Evolutionary conservation across 2,888 invertebrate genomes (phyloP).

Genomic region (Chrysomela aeneicollis): DNA sequence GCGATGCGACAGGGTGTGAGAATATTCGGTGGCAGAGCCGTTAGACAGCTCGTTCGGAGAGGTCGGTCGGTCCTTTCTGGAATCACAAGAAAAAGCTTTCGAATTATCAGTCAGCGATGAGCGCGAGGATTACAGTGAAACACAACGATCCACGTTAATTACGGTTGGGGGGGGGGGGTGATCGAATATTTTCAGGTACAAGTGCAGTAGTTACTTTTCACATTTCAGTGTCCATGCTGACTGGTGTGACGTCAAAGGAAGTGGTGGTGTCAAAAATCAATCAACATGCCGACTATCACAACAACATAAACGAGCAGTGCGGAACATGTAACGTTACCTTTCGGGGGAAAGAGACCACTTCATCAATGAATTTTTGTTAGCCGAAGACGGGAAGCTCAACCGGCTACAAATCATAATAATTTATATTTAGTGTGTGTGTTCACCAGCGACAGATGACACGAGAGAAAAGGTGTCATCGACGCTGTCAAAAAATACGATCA

Average conservation of each 20-base stretch:
- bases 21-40: conserved; percentile 58
- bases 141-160: no score
- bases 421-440: neutral
- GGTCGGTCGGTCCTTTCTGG: conserved; percentile 69
- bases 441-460: neutral
- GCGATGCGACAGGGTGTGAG: conserved; percentile 55
- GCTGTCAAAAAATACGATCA: no score
- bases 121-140: no score
- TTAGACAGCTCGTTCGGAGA: conserved; percentile 59
- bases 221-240: neutral
- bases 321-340: conserved; percentile 54
- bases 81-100: conserved; percentile 23
- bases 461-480: no score
- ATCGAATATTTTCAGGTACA: conserved; percentile 15
- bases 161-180: no score
- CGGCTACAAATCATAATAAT: conserved; percentile 55
- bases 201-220: neutral
- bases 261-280: conserved; percentile 18
- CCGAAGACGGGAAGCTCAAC: conserved; percentile 58
- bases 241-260: neutral
- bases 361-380: conserved; percentile 53
- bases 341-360: conserved; percentile 59
- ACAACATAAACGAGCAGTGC: conserved; percentile 13
- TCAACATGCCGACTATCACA: conserved; percentile 18
- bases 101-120: no score